Evolutionary conservation across 2,113 vertebrate genomes (phyloP), one percentile per base, ranked within the genome.

Genomic region (Anguilla rostrata): DNA sequence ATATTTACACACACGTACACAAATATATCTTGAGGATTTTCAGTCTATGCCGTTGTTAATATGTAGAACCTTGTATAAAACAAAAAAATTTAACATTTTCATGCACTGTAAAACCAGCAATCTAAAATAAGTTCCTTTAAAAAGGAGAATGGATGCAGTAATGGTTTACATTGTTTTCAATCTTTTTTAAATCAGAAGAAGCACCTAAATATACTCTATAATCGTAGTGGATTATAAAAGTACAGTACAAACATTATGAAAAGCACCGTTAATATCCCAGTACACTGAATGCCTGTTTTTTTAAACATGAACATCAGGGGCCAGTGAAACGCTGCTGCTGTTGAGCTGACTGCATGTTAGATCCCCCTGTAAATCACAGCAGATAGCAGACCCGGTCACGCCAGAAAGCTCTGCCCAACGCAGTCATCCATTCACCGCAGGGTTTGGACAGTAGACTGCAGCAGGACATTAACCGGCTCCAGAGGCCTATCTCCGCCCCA

Each of bases 1-100:
- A 82, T 90, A 91, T 89, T 86, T 91, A 94, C 91, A 93, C 22
- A 41, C 56, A 84, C 63, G 16, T 39, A 46, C 80, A 86, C 56
- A 57, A 85, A 85, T 86, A 87, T 83, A 82, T 75, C 41, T 41
- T 84, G 78, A 78, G 39, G 0, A 60, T 80, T 83, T 22, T 40
- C 20, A 53, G 3, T 34, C 57, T 66, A 79, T 49, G 40, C 39
- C 40, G 71, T 71, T 29, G 71, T 84, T 66, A 87, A 75, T 83
- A 86, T 78, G 49, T 78, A 86, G 39, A 86, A 78, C 49, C 40
- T 85, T 75, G 71, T 75, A 75, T 34, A 26, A 66, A 66, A 75
- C 71, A 75, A 29, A 12, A 29, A 29, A 75, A 75, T 34, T 66
- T 22, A 26, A 22, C 22, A 29, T 75, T 75, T 75, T 75, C 71